Evolutionary conservation across 2,888 invertebrate species (phyloP).

Genomic region (Metellina segmentata): DNA sequence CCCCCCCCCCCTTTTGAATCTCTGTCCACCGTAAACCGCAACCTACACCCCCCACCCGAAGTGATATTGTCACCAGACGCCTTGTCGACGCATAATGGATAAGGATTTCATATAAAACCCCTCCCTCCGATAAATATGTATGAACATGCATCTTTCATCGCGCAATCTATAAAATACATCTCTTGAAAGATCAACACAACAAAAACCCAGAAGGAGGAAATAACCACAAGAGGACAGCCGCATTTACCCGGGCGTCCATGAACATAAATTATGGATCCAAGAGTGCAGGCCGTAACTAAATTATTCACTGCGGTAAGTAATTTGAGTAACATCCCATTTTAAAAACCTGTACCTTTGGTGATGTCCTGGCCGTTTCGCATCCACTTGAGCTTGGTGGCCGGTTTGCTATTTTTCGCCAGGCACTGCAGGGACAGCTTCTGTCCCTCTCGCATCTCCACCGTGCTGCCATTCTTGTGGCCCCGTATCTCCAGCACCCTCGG

Average conservation of each 20-base stretch:
- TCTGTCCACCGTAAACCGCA: neutral
- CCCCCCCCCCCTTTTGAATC: neutral
- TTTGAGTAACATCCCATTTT: slow-evolving; percentile 4
- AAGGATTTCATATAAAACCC: neutral
- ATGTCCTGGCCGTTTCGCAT: slow-evolving; percentile 77
- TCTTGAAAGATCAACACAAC: neutral
- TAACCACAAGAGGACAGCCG: too few species aligned
- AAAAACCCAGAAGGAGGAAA: too few species aligned
- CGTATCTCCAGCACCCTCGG: slow-evolving; percentile 74
- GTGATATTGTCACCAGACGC: neutral
- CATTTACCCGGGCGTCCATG: too few species aligned
- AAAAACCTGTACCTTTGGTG: slow-evolving; percentile 65
- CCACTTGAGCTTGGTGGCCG: slow-evolving; percentile 78
- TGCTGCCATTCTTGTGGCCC: slow-evolving; percentile 74
- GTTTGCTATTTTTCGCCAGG: slow-evolving; percentile 77
- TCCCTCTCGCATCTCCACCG: slow-evolving; percentile 77
- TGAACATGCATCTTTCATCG: slow-evolving; percentile 8
- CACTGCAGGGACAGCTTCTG: slow-evolving; percentile 78
- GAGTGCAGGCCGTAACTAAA: too few species aligned
- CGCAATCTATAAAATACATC: neutral
- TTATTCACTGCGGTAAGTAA: neutral
- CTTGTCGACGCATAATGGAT: neutral
- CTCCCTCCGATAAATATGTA: neutral
- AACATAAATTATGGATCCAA: too few species aligned
- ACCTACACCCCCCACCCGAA: neutral